Evolutionary conservation across 2,888 invertebrate genomes (phyloP), one percentile per base, ranked within the genome.

Genomic region (Bombylius major): DNA sequence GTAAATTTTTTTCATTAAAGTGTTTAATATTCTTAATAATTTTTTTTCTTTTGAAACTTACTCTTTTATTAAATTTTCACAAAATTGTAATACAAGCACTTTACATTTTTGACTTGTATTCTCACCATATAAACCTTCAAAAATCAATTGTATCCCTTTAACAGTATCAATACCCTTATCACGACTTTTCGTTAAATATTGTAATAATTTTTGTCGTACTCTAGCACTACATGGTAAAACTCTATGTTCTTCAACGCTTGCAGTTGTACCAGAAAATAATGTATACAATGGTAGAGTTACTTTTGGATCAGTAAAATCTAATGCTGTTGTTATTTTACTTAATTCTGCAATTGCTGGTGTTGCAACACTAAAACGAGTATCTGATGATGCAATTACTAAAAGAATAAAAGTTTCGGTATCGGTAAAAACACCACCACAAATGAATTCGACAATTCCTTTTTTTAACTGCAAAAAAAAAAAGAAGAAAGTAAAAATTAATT

Each of bases 291-390:
- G 87, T 48, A 81, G 78, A 4, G 89, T 82, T 5, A 88, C 77
- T 31, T 79, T 75, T 4, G 82, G 75, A 58, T 80, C 82, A 46
- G 83, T 82, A 85, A 92, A 92, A 68, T 93, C 89, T 36, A 92
- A 77, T 47, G 82, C 79, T 12, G 74, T 74, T 61, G 82, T 81
- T 48, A 86, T 80, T 72, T 89, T 87, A 66, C 89, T 90, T 9
- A 95, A 73, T 64, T 91, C 89, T 61, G 84, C 82, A 67, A 93
- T 90, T 3, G 92, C 93, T 56, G 86, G 80, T 68, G 91, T 90
- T 54, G 91, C 91, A 49, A 95, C 89, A 72, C 86, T 88, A 70
- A 87, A 93, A 60, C 94, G 78, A 0, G 92, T 89, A 68, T 95
- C 95, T 0, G 94, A 86, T 0, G 91, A 87, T 4, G 89, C 93